Base-by-base conservation (phyloP, 2,113 vertebrate genomes). In the Alexandromys fortis region DNA sequence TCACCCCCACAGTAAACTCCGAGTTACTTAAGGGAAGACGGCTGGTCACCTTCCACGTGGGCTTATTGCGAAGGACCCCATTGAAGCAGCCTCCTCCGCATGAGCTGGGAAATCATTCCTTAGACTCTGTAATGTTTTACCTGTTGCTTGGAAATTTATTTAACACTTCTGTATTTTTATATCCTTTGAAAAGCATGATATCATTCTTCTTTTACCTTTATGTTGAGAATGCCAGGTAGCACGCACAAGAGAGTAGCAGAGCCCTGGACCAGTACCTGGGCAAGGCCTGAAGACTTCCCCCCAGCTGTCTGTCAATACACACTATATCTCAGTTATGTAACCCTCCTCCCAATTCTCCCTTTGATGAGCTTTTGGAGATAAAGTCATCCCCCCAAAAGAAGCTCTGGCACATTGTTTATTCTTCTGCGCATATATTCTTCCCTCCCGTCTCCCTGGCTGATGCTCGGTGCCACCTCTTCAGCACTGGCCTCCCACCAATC, bases 311-410 rank as follows among this genome's bases (percentile, higher is more conserved):
- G 28, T 76, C 0, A 1, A 1, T 30, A n/a, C 7, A 45, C 38
- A 77, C 6, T 10, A 79, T 10, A 79, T 61, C 33, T 63, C 73
- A 79, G 47, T 65, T 45, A 26, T 5, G 28, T 30, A 83, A 73
- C 30, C 45, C 33, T 42, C 7, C 12, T 63, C 42, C 14, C 3
- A 35, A 8, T n/a, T 90, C 33, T 70, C 70, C 45, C 42, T 85
- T 90, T 70, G 91, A 21, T 70, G 42, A 47, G 86, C 30, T 85
- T 65, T 58, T 86, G 70, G 70, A 72, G 72, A 87, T 78, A 93
- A 93, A 77, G 24, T 83, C 63, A 70, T 9, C 12, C 8, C n/a
- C 21, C 92, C 45, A n/a, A 49, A 49, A 72, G 89, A 94, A 94
- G 45, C 49, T 65, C 3, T 45, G 12, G 47, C 49, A 61, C 58